Evolutionary conservation across 2,797 vertebrate species (phyloP), one percentile per base, ranked within the genome.

Genomic region (Typhlichthys subterraneus): DNA sequence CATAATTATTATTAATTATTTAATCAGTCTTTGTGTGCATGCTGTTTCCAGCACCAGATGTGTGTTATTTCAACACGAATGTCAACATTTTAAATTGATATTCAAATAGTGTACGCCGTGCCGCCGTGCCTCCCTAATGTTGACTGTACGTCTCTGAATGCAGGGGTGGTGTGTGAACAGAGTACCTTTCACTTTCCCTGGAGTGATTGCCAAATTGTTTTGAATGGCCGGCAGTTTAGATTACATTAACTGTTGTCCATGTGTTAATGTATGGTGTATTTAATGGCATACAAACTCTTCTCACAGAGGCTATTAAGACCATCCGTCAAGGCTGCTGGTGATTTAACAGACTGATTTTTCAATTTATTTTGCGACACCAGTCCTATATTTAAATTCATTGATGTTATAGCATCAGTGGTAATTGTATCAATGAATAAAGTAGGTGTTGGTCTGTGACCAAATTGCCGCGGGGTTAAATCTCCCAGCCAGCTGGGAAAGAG

Each of bases 201-300:
- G 63, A 79, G 58, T 79, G 75, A 85, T 74, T 61, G 65, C 80
- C 63, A 61, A 19, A 86, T 82, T 89, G 73, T 88, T 89, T 84
- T 85, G 72, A 77, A 77, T 80, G 79, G 72, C 73, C 58, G 70
- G 77, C 56, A 17, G 42, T 69, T 67, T 64, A 65, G 81, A 85
- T 84, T 86, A 88, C 69, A 69, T 63, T 60, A 81, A 63, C 76
- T 73, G 52, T 79, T 66, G 66, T 5, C 14, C 17, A 57, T 73
- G 84, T 84, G 75, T 82, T 78, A 83, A 85, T 89, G 71, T 84
- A 77, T 72, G 70, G 73, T 72, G 53, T 71, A 68, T 74, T 83
- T 81, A 72, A 76, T 84, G 80, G 81, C 38, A 53, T 61, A 59
- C 67, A 73, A 72, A 61, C 70, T 73, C 59, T 63, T 61, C 72